Evolutionary conservation across 2,113 vertebrate species (phyloP).

Genomic region (Leucoraja erinaceus): DNA sequence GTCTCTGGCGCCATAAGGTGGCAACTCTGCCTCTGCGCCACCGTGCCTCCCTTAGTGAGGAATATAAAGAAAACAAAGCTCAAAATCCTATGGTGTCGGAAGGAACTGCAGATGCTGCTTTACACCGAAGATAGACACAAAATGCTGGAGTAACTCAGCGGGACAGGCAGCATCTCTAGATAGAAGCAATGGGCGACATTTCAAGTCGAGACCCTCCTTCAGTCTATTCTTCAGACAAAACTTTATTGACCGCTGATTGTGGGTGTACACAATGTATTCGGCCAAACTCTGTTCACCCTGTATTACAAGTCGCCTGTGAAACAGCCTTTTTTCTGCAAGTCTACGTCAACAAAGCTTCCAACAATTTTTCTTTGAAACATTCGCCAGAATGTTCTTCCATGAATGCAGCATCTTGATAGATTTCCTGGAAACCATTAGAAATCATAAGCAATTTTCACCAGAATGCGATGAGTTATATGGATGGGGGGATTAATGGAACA

Average conservation of each 20-base stretch:
- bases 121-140: too few species aligned
- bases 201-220: too few species aligned
- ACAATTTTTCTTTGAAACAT: background rate
- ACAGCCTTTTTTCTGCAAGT: background rate
- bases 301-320: background rate
- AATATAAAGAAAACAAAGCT: background rate
- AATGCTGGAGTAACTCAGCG: too few species aligned
- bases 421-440: background rate
- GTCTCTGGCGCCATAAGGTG: too few species aligned
- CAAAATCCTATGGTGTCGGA: too few species aligned
- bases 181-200: too few species aligned
- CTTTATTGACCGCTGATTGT: background rate
- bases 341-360: background rate
- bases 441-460: background rate
- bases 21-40: too few species aligned
- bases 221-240: background rate
- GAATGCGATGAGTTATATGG: background rate
- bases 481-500: background rate
- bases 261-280: background rate
- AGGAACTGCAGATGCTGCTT: too few species aligned
- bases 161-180: too few species aligned
- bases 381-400: background rate
- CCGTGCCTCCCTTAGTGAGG: too few species aligned
- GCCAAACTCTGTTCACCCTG: background rate
- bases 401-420: background rate